Evolutionary conservation across 2,113 vertebrate species (phyloP).

Genomic region (Proterorhinus semilunaris): DNA sequence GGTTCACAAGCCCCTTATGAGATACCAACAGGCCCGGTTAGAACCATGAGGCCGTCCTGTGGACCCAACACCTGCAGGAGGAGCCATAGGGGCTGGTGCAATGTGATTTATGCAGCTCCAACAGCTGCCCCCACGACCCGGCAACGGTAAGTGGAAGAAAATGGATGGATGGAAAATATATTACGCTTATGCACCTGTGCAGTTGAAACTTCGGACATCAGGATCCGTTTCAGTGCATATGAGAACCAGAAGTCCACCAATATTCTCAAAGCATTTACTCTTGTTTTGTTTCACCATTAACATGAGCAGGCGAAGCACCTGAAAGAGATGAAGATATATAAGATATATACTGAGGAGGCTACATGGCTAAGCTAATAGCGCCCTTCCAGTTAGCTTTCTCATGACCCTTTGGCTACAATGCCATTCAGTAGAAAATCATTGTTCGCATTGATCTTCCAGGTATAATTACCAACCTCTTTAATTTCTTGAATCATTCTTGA

Average conservation of each 20-base stretch:
- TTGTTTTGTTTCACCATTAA: conserved; percentile 27
- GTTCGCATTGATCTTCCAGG: background rate
- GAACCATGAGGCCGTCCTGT: too few species aligned
- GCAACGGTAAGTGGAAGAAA: too few species aligned
- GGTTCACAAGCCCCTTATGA: too few species aligned
- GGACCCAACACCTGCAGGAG: too few species aligned
- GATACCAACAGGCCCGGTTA: too few species aligned
- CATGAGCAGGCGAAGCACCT: conserved; percentile 55
- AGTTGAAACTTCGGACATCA: conserved; percentile 20
- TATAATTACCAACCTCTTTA: conserved; percentile 34
- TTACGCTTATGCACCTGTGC: conserved; percentile 41
- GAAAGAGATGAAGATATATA: background rate
- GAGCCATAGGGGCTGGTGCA: too few species aligned
- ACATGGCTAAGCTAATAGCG: background rate
- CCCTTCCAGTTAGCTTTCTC: background rate
- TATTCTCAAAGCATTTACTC: background rate
- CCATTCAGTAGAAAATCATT: background rate
- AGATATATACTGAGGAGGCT: background rate
- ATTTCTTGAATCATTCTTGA: conserved; percentile 49
- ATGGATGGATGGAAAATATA: too few species aligned
- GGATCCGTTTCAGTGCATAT: conserved; percentile 38
- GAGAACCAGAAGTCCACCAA: conserved; percentile 61
- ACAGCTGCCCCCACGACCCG: too few species aligned
- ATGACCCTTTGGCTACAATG: background rate
- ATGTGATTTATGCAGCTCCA: too few species aligned